These are phyloP conservation scores for Sebastes taczanowskii DNA, from an alignment of 2,797 vertebrate genomes.

Conservation along the genomic window DNA sequence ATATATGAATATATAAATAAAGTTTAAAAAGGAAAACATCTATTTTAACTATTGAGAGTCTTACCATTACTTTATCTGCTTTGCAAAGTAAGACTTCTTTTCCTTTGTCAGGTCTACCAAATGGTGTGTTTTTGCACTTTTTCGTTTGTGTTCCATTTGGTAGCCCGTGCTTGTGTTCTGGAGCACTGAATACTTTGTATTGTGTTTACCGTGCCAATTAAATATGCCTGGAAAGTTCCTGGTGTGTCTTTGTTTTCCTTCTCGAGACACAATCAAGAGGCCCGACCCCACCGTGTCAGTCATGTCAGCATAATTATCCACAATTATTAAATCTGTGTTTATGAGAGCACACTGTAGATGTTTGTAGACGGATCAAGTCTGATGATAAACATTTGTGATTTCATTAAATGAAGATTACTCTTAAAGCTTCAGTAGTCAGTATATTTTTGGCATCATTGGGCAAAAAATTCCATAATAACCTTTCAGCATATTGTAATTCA, in stretches of 20 bases:
- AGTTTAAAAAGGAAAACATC: constrained; percentile 80
- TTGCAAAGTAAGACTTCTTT: constrained; percentile 78
- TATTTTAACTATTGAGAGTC: constrained; percentile 85
- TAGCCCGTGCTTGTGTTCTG: constrained; percentile 81
- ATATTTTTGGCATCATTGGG: too few species aligned
- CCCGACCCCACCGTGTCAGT: background rate
- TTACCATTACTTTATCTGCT: constrained; percentile 79
- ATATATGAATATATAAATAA: constrained; percentile 84
- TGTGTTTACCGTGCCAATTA: constrained; percentile 89
- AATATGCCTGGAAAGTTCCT: constrained; percentile 79
- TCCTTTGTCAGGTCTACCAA: constrained; percentile 77
- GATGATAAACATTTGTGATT: background rate
- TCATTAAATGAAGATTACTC: background rate
- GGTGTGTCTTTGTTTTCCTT: background rate
- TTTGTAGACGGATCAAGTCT: background rate
- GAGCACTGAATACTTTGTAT: constrained; percentile 87
- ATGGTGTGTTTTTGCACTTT: constrained; percentile 85
- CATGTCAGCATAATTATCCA: background rate
- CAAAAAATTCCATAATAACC: too few species aligned
- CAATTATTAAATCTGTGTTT: background rate
- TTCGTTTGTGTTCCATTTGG: constrained; percentile 81
- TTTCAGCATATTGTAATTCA: too few species aligned
- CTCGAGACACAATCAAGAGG: background rate
- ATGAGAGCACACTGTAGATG: background rate
- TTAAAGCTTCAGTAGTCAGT: too few species aligned